Evolutionary conservation across 2,888 invertebrate genomes (phyloP).

Genomic region (Lordiphosa fenestrarum): DNA sequence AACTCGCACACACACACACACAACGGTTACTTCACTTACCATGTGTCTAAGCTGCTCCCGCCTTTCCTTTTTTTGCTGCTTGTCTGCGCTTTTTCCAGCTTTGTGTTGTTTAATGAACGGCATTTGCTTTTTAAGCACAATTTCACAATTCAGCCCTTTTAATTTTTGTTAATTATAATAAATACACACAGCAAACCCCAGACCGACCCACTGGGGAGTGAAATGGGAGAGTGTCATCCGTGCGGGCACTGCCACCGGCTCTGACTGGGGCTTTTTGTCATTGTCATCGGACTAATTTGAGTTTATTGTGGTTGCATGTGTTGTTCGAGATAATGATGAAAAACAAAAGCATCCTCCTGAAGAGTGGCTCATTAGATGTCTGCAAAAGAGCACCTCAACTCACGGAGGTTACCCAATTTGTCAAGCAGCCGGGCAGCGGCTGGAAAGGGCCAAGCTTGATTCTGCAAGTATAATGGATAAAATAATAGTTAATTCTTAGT

Average conservation of each 20-base stretch:
- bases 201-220: not conserved
- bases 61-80: not conserved
- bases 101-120: constrained; percentile 49
- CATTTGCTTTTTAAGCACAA: constrained; percentile 70
- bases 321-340: constrained; percentile 6
- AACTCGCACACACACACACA: constrained; percentile 27
- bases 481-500: no score
- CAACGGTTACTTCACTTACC: constrained; percentile 4
- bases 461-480: no score
- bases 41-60: not conserved
- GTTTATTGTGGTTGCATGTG: constrained; percentile 41
- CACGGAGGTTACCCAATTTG: not conserved
- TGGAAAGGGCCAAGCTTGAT: no score
- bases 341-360: not conserved
- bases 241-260: not conserved
- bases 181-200: constrained; percentile 37
- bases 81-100: not conserved
- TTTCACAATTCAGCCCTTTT: constrained; percentile 73
- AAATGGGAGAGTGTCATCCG: not conserved
- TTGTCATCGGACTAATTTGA: constrained; percentile 48
- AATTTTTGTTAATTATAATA: constrained; percentile 74
- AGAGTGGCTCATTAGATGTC: constrained; percentile 15
- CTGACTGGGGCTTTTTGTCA: constrained; percentile 17
- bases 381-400: not conserved
- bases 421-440: no score